Base-by-base conservation (phyloP, 2,888 invertebrate species). In the Chaitophorus viminalis region DNA sequence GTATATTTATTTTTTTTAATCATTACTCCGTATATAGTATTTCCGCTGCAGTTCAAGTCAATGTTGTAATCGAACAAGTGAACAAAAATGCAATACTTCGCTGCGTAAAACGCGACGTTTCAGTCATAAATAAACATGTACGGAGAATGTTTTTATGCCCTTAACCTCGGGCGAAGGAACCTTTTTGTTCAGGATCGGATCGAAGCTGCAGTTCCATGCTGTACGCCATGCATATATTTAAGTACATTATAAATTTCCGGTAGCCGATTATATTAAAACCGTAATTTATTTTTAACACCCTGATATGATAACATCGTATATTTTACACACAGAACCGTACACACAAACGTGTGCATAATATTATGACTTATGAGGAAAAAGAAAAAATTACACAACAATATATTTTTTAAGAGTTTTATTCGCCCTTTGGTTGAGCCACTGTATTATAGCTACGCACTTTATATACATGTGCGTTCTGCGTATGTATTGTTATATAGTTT, bases 21-120 rank as follows among this genome's bases (percentile, higher is more conserved):
- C 39, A 76, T 76, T 76, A 18, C n/a, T 76, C 46, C 76, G 76
- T 76, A 68, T 76, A 46, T 76, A 84, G 31, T n/a, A 46, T 76
- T 84, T 84, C 84, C 84, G 84, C 29, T 65, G 83, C 75, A 74
- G 33, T 72, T 54, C 36, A 5, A 72, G 11, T 8, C 4, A 21
- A 46, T 84, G 75, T 46, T 39, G 76, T 68, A 84, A 84, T 84
- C 52, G 25, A 60, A 78, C n/a, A 0, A 72, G n/a, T n/a, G 9
- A 0, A 76, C 33, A 18, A 82, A 82, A 82, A 82, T 25, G 6
- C 52, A 70, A 70, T 52, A 82, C 25, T 70, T 70, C 46, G 46
- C 52, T 82, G 68, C 70, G 70, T 25, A 82, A 81, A 25, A 25
- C 21, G 60, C 60, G 21, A 6, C 39, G 17, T 33, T 33, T 72